phyloP scores from a whole-genome alignment of 92 coral and sea anemone species.

The Nematostella vectensis region DNA sequence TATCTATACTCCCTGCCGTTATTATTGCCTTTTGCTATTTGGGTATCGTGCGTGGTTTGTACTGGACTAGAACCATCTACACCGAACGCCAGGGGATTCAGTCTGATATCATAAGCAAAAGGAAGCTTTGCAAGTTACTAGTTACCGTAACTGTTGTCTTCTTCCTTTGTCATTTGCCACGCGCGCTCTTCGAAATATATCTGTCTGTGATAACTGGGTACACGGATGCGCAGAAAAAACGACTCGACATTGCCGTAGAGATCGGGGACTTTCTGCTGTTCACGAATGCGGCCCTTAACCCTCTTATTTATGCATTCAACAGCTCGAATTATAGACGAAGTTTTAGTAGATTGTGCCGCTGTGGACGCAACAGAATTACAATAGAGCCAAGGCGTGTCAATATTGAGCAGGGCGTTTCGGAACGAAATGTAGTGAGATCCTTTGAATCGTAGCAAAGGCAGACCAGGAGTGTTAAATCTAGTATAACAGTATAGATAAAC shows the following conservation, averaged over 20 bases:
- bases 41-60: slow-evolving; percentile 32
- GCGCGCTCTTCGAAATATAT: background rate
- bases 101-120: slow-evolving; percentile 11
- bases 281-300: slow-evolving; percentile 34
- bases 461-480: too few relatives aligned
- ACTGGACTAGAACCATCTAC: slow-evolving; percentile 35
- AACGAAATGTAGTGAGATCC: too few relatives aligned
- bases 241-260: background rate
- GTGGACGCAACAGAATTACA: too few relatives aligned
- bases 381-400: too few relatives aligned
- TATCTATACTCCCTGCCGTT: slow-evolving; percentile 3
- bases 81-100: slow-evolving; percentile 12
- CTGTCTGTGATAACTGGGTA: too few relatives aligned
- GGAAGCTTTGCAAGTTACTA: slow-evolving; percentile 24
- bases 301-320: slow-evolving; percentile 47
- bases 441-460: too few relatives aligned
- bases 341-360: slow-evolving; percentile 1
- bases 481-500: too few relatives aligned
- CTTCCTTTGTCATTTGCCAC: slow-evolving; percentile 15
- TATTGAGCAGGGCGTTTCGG: too few relatives aligned
- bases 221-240: background rate
- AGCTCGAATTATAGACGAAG: slow-evolving; percentile 43
- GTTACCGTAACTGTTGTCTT: slow-evolving; percentile 25
- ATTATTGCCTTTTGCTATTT: slow-evolving; percentile 40
- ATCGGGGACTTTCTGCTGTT: slow-evolving; percentile 21